Evolutionary conservation across 2,113 vertebrate genomes (phyloP), one percentile per base, ranked within the genome.

Genomic region (Hyaena hyaena): DNA sequence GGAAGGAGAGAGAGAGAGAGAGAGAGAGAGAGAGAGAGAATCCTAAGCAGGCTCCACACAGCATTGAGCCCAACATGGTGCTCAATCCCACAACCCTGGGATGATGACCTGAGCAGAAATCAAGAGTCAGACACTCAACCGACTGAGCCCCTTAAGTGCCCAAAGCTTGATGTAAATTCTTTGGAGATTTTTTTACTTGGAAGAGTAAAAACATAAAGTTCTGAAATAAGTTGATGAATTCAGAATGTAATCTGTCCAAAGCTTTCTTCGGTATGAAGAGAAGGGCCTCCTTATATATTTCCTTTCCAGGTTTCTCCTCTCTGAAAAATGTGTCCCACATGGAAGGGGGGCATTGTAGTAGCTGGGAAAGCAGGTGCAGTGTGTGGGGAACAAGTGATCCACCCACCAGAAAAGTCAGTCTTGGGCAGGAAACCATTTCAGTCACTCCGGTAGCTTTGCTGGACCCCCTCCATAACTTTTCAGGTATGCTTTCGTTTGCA

Each of bases 211-310:
- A 80, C 45, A n/a, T 65, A 55, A 55, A 85, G 83, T 92, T 90
- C 45, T 43, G 16, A 81, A 93, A 84, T 90, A 65, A 97, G 73
- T 43, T 66, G 58, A 65, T 94, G 88, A 88, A 93, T 91, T 90
- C 65, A 93, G 39, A 93, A 73, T 65, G 19, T 43, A 35, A 79
- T 79, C n/a, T 43, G 7, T 79, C 26, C 14, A 50, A 53, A 45
- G 48, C 14, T 66, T 88, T 94, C 83, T 10, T 53, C 10, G 45
- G 7, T 14, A 43, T 9, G 21, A 76, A 43, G 31, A 48, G 45
- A 74, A 31, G 14, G 65, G 33, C 23, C 31, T 45, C 26, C 12
- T 11, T 93, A 81, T 61, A 21, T 43, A n/a, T 11, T 50, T 17
- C 11, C 1, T 19, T 45, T 61, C 63, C 50, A 35, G 50, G 45